Percentiles rank a stretch among this genome's conserved stretches.
Evolutionary conservation across 2,113 vertebrate species (phyloP).

Genomic region (Centropristis striata): DNA sequence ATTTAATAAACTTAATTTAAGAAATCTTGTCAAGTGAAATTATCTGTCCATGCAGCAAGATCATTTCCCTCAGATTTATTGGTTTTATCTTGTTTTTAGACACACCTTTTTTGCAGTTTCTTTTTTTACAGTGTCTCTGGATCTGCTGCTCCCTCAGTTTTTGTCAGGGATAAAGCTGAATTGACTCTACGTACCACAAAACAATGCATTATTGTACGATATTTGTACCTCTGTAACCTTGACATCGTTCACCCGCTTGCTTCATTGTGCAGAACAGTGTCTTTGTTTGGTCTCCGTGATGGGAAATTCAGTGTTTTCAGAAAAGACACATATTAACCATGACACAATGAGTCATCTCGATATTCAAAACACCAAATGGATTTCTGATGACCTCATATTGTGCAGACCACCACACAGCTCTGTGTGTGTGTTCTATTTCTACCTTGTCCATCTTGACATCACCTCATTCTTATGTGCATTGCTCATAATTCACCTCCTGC

Average conservation of each 20-base stretch:
- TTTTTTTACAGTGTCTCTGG: too few species aligned
- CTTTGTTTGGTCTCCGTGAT: constrained; percentile 6
- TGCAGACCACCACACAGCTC: neutral
- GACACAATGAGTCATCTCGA: neutral
- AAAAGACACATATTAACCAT: neutral
- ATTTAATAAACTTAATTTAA: too few species aligned
- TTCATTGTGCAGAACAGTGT: neutral
- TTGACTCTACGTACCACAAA: neutral
- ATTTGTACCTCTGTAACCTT: constrained; percentile 1
- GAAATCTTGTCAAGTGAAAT: too few species aligned
- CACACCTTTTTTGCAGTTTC: too few species aligned
- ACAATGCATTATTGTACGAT: neutral
- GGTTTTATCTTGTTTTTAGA: too few species aligned
- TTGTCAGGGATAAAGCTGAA: neutral
- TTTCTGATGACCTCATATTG: constrained; percentile 38
- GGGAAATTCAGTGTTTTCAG: constrained; percentile 9
- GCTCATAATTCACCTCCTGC: neutral
- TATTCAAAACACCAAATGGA: constrained; percentile 18
- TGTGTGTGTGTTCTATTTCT: neutral
- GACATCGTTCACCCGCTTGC: neutral
- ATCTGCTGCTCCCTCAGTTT: neutral
- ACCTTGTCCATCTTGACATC: constrained; percentile 6
- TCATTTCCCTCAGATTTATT: too few species aligned
- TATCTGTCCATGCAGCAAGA: too few species aligned
- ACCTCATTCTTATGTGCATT: neutral